Evolutionary conservation across 2,888 invertebrate genomes (phyloP).

Genomic region (Ommatoiulus sabulosus): DNA sequence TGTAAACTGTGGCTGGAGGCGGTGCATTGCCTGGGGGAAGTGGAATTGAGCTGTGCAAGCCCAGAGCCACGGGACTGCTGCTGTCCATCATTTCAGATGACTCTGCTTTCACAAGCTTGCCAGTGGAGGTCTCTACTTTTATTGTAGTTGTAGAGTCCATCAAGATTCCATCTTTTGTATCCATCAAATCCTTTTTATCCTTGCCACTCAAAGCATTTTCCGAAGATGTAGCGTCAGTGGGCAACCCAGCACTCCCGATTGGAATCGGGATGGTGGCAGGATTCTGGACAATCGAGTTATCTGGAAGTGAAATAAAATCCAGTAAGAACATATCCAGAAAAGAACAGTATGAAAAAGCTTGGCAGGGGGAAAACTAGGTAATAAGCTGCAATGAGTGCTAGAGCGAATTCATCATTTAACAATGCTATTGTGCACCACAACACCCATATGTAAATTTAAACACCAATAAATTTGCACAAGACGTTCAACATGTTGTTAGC

Average conservation of each 20-base stretch:
- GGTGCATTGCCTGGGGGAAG: constrained; percentile 52
- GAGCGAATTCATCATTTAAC: too few species aligned
- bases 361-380: neutral
- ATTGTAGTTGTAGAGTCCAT: neutral
- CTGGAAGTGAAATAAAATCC: neutral
- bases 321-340: neutral
- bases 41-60: constrained; percentile 32
- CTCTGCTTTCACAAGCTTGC: neutral
- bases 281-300: neutral
- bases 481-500: too few species aligned
- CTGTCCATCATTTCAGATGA: constrained; percentile 15
- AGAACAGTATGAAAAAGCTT: neutral
- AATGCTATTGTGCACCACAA: too few species aligned
- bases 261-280: constrained; percentile 1
- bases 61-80: constrained; percentile 23
- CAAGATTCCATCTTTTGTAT: neutral
- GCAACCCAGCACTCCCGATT: neutral
- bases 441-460: too few species aligned
- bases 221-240: neutral
- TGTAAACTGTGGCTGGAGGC: neutral
- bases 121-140: neutral
- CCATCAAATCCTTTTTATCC: neutral
- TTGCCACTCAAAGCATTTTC: neutral
- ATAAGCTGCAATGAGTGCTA: too few species aligned
- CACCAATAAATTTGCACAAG: too few species aligned